Conservation (phyloP, 2,113 vertebrate species). For the Rhinoptilus africanus region DNA sequence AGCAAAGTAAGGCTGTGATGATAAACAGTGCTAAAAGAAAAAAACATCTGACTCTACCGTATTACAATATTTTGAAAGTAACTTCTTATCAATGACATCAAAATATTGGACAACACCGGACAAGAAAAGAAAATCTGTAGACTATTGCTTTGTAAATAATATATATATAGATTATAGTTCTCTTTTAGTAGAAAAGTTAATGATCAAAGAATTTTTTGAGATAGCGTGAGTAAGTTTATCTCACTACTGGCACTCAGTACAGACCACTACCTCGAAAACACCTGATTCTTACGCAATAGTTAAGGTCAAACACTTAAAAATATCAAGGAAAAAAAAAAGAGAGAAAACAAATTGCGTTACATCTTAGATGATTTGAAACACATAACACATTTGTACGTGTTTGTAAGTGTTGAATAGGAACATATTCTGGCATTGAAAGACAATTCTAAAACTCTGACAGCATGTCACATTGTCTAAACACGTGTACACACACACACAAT, state of each 20-base stretch:
- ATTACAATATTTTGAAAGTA: neutral
- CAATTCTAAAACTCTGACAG: neutral
- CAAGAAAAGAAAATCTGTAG: neutral
- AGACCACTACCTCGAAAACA: neutral
- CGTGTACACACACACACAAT: fast-evolving
- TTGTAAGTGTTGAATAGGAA: neutral
- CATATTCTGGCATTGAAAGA: neutral
- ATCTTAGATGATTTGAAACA: neutral
- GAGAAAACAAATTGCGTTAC: neutral
- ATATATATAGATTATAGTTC: neutral
- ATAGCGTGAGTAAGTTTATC: neutral
- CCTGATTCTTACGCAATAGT: neutral
- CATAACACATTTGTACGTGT: fast-evolving
- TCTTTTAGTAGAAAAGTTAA: neutral
- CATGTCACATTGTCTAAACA: neutral
- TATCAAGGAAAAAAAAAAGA: neutral
- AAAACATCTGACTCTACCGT: neutral
- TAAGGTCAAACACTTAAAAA: neutral
- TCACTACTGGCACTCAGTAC: neutral
- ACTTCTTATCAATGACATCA: neutral
- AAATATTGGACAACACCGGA: neutral
- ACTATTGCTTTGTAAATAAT: neutral
- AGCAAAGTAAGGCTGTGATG: neutral
- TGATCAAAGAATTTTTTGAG: neutral
- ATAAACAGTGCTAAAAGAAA: neutral